Evolutionary conservation across 2,888 invertebrate species (phyloP), one percentile per base, ranked within the genome.

Genomic region (Coelopa pilipes): DNA sequence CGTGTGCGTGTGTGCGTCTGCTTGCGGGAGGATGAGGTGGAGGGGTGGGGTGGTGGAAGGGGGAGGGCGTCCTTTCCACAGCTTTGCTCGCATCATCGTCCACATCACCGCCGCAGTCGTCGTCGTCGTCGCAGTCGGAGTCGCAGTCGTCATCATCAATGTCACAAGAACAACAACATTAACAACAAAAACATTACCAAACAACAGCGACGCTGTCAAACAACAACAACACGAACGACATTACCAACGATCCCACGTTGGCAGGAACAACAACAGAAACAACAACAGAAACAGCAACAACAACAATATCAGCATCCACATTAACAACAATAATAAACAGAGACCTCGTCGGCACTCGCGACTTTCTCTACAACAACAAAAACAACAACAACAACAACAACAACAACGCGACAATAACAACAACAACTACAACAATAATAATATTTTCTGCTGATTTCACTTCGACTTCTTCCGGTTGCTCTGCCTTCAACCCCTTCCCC

Each of bases 391-490:
- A 63, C 50, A 66, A 66, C 50, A 66, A 50, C 17, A 50, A 50
- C 62, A 59, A 47, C n/a, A 21, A 24, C 60, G 21, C 17, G 21
- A 50, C 62, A 59, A 47, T 19, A 21, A 24, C 60, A 15, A 21
- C 47, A 49, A 62, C 62, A 47, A 34, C 49, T 49, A 21, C 62
- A 63, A 46, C n/a, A 59, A 60, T 21, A 19, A 15, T 46, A 65
- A 65, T 73, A 71, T 49, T 70, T 75, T 74, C 50, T 46, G 66
- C 71, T 60, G 63, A 75, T 75, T 76, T 74, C 73, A 71, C 34
- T 63, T 49, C 50, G 74, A 66, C 74, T 73, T 77, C 69, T 75
- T 74, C 65, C 68, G 73, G 59, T 74, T 75, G 71, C 72, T 68
- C 24, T 47, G 46, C 49, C 21, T 34, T 7, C 34, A 2, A 2